phyloP scores from a whole-genome alignment of 30 jellyfish, hydroid and myxozoan genomes.

The Hydractinia symbiolongicarpus region DNA sequence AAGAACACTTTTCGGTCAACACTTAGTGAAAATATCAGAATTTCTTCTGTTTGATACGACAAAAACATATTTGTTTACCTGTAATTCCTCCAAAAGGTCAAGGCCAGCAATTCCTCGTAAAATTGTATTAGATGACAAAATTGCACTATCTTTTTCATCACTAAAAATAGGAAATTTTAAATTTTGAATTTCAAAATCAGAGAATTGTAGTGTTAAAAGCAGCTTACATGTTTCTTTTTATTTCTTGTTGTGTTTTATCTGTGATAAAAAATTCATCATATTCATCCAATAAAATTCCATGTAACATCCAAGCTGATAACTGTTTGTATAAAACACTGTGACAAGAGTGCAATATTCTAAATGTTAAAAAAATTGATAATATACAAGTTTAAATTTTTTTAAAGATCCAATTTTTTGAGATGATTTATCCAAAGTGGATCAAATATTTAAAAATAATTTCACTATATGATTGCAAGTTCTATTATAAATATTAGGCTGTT shows the following conservation, averaged over 20 bases:
- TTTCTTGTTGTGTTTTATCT: slow-evolving; percentile 31
- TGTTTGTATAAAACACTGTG: slow-evolving; percentile 82
- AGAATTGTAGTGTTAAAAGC: background rate
- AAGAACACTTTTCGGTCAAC: background rate
- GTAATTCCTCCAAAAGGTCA: slow-evolving; percentile 57
- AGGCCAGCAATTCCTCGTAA: slow-evolving; percentile 72
- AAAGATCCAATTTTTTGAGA: background rate
- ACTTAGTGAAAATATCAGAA: background rate
- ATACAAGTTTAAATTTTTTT: background rate
- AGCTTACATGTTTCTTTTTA: slow-evolving; percentile 24
- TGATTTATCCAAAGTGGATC: background rate
- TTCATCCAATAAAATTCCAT: slow-evolving; percentile 72
- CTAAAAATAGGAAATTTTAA: background rate
- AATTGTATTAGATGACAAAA: slow-evolving; percentile 37
- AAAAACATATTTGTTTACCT: slow-evolving; percentile 13
- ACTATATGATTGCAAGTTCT: too few species aligned
- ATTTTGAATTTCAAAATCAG: background rate
- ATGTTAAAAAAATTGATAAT: background rate
- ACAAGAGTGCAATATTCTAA: slow-evolving; percentile 70
- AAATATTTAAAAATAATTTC: too few species aligned
- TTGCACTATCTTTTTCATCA: slow-evolving; percentile 52
- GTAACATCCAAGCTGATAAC: slow-evolving; percentile 84
- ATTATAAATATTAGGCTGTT: too few species aligned
- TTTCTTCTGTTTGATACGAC: too few species aligned
- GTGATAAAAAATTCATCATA: slow-evolving; percentile 80